Percentiles rank a stretch among this genome's conserved stretches.
These are phyloP conservation scores for Euthynnus affinis DNA, from an alignment of 2,797 vertebrate genomes.

Conservation along the genomic window DNA sequence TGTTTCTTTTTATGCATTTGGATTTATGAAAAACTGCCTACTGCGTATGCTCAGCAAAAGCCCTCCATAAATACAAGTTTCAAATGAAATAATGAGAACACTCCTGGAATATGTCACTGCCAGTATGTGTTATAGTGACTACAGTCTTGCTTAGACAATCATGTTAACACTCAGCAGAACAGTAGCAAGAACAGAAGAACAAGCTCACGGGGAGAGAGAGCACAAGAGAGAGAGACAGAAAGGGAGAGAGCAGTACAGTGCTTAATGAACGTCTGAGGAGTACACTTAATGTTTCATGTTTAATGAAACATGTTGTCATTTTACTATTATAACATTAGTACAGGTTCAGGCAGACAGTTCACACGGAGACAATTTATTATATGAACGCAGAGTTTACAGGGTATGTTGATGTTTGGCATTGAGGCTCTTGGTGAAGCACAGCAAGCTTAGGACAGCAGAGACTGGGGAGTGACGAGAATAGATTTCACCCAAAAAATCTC, in stretches of 20 bases:
- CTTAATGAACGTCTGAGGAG: not conserved
- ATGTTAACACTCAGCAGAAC: slow-evolving; percentile 9
- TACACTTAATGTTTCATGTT: not conserved
- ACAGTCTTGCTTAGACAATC: too few species aligned
- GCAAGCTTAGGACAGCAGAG: not conserved
- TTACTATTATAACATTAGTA: not conserved
- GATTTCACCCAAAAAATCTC: not conserved
- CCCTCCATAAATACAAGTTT: too few species aligned
- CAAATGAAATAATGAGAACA: too few species aligned
- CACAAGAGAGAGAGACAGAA: too few species aligned
- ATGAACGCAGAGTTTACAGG: not conserved
- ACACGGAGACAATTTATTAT: not conserved
- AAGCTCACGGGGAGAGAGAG: not conserved
- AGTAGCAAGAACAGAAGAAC: not conserved
- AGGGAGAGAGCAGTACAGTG: not conserved
- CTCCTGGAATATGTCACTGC: too few species aligned
- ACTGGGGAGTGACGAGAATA: not conserved
- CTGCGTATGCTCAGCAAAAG: too few species aligned
- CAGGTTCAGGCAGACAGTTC: not conserved
- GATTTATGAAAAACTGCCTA: too few species aligned
- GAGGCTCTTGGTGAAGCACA: too few species aligned
- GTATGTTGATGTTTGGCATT: too few species aligned
- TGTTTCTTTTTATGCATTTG: too few species aligned
- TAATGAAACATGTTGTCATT: not conserved
- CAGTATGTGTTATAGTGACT: too few species aligned